Conservation (phyloP, 2,113 vertebrate species). For the Proteles cristata region DNA sequence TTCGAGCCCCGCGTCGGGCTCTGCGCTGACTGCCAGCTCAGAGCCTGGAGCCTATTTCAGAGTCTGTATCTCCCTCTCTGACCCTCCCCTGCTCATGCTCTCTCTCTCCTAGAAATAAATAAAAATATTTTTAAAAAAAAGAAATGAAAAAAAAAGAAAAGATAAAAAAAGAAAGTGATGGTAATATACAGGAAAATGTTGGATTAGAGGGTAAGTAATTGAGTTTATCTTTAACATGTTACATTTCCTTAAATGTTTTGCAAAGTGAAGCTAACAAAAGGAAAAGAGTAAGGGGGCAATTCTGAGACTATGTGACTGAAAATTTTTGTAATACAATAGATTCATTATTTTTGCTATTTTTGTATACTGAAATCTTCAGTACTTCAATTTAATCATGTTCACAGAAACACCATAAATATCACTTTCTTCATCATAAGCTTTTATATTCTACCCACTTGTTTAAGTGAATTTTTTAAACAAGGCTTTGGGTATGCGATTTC, state of each 20-base stretch:
- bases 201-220: neutral
- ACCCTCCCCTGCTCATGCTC: too few species aligned
- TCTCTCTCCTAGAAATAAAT: too few species aligned
- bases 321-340: neutral
- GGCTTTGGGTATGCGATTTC: neutral
- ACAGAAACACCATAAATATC: neutral
- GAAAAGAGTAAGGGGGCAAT: neutral
- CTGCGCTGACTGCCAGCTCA: too few species aligned
- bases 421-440: neutral
- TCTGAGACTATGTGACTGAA: neutral
- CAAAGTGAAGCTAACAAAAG: neutral
- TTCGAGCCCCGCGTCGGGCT: too few species aligned
- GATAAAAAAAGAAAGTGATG: too few species aligned
- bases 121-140: too few species aligned
- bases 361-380: neutral
- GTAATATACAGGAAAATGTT: neutral
- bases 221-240: neutral
- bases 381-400: neutral
- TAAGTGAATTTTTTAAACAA: conserved; percentile 38
- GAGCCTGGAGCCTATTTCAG: too few species aligned
- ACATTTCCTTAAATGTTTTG: neutral
- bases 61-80: too few species aligned
- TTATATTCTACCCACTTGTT: neutral
- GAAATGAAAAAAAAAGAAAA: too few species aligned
- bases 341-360: neutral